These are phyloP conservation scores for Caenorhabditis remanei DNA, from an alignment of 1,140 invertebrate genomes.

Conservation along the genomic window DNA sequence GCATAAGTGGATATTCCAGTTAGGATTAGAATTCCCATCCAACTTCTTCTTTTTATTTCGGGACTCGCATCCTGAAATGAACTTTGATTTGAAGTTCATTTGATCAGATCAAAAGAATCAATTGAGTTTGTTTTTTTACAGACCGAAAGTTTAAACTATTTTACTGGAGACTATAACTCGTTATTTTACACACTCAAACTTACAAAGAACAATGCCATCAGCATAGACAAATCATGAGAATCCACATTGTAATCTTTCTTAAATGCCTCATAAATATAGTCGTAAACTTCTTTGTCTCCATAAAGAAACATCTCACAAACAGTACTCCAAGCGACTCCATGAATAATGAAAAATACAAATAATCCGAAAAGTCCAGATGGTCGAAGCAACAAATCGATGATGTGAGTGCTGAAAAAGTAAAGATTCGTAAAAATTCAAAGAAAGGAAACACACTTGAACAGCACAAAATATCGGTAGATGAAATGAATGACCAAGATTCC, in stretches of 20 bases:
- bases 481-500: slow-evolving; percentile 24
- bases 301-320: slow-evolving; percentile 37
- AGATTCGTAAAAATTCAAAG: not conserved
- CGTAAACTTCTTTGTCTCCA: slow-evolving; percentile 11
- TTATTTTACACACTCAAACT: not conserved
- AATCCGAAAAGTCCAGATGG: not conserved
- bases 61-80: slow-evolving; percentile 10
- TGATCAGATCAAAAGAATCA: too few species aligned
- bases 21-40: slow-evolving; percentile 20
- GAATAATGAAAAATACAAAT: slow-evolving; percentile 13
- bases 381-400: not conserved
- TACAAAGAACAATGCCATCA: slow-evolving; percentile 26
- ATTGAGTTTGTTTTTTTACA: not conserved
- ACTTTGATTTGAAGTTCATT: not conserved
- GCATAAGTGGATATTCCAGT: slow-evolving; percentile 11
- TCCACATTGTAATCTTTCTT: slow-evolving; percentile 5
- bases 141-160: not conserved
- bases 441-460: not conserved
- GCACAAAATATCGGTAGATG: slow-evolving; percentile 14
- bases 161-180: too few species aligned
- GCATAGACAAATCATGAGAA: slow-evolving; percentile 17
- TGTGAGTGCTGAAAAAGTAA: not conserved
- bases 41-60: slow-evolving; percentile 14
- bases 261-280: slow-evolving; percentile 6
- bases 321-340: slow-evolving; percentile 26